These are phyloP conservation scores for Macrostomum lignano DNA, from an alignment of 1,140 invertebrate genomes.

Conservation along the genomic window DNA sequence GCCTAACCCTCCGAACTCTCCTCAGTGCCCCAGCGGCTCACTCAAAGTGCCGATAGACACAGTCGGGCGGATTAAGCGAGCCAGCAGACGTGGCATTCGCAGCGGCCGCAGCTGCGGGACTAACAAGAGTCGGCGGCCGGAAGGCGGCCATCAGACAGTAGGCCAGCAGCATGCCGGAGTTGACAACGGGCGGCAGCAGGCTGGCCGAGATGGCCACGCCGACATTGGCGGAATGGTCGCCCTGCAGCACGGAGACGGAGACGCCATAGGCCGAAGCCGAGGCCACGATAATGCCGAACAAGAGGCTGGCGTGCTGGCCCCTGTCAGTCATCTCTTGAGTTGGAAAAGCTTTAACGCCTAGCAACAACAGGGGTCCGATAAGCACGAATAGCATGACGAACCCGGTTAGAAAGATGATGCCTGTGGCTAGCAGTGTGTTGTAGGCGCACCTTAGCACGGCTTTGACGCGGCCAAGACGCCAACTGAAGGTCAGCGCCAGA, in stretches of 20 bases:
- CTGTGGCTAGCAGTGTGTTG: no score
- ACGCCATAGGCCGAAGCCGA: conserved; percentile 47
- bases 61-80: background rate
- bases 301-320: conserved; percentile 35
- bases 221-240: conserved; percentile 50
- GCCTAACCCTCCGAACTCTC: no score
- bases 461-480: no score
- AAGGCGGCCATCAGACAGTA: conserved; percentile 10
- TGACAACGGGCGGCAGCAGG: conserved; percentile 52
- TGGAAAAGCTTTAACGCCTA: no score
- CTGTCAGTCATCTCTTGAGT: no score
- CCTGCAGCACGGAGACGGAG: conserved; percentile 50
- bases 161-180: conserved; percentile 50
- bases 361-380: no score
- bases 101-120: background rate
- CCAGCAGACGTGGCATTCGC: background rate
- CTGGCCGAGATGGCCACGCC: conserved; percentile 63
- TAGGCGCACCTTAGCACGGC: no score
- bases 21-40: no score
- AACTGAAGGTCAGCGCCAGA: no score
- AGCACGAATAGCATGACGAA: no score
- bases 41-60: no score
- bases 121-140: conserved; percentile 1
- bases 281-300: conserved; percentile 39
- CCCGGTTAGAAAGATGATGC: no score